Conservation (phyloP, 2,797 vertebrate species). For the Ambastaia sidthimunki region DNA sequence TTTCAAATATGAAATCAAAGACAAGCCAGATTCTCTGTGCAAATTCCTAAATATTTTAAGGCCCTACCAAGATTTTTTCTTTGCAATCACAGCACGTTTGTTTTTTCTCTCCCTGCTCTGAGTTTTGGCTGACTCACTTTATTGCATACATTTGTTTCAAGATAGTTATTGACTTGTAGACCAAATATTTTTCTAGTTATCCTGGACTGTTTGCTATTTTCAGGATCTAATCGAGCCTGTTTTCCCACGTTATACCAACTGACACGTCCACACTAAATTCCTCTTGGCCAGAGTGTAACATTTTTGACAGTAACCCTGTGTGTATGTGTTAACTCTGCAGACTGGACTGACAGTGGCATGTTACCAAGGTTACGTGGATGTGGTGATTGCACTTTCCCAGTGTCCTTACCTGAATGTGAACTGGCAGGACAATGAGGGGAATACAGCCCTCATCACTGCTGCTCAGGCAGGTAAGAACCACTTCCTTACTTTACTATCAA, state of each 20-base stretch:
- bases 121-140: too few species aligned
- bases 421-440: conserved; percentile 98
- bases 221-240: background rate
- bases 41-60: background rate
- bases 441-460: conserved; percentile 94
- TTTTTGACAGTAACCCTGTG: conserved; percentile 21
- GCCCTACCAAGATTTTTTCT: background rate
- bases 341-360: conserved; percentile 91
- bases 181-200: background rate
- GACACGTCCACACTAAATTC: conserved; percentile 1
- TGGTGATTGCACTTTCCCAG: conserved; percentile 88
- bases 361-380: conserved; percentile 94
- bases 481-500: background rate
- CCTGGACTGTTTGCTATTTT: background rate
- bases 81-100: too few species aligned
- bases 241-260: background rate
- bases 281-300: conserved; percentile 26
- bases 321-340: conserved; percentile 70
- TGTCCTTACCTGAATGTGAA: conserved; percentile 93
- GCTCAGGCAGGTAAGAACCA: conserved; percentile 89
- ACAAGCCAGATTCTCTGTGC: background rate
- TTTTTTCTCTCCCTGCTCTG: too few species aligned
- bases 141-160: too few species aligned
- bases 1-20: too few species aligned
- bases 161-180: too few species aligned